These are phyloP conservation scores for Thereva unica DNA, from an alignment of 2,888 invertebrate genomes.

Conservation along the genomic window DNA sequence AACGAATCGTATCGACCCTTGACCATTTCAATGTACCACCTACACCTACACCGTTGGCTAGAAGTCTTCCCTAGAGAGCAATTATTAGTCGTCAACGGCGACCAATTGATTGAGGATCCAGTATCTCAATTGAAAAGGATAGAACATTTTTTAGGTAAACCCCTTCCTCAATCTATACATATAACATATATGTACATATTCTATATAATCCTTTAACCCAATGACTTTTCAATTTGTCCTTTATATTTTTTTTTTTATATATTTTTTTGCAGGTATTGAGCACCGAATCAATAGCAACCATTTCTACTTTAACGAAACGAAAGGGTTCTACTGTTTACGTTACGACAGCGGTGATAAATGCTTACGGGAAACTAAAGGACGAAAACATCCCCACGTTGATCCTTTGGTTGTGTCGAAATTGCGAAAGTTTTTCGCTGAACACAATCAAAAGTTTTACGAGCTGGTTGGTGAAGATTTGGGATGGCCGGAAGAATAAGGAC, in stretches of 20 bases:
- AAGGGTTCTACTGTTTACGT: constrained; percentile 92
- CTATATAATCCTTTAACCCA: constrained; percentile 9
- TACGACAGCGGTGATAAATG: constrained; percentile 84
- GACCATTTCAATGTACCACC: constrained; percentile 87
- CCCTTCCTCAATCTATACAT: constrained; percentile 47
- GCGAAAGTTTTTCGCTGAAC: constrained; percentile 84
- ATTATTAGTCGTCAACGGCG: constrained; percentile 93
- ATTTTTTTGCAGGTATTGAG: constrained; percentile 53
- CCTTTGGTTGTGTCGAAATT: constrained; percentile 78
- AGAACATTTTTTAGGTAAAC: constrained; percentile 81
- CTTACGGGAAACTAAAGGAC: constrained; percentile 79
- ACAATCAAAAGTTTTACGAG: constrained; percentile 90
- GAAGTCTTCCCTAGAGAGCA: constrained; percentile 90
- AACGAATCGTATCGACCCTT: constrained; percentile 82
- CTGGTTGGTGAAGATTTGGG: constrained; percentile 90
- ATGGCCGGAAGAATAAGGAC: constrained; percentile 83
- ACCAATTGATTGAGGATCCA: constrained; percentile 87
- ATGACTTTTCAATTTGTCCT: not conserved
- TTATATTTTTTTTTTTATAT: constrained; percentile 28
- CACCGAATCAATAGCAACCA: constrained; percentile 76
- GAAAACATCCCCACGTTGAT: constrained; percentile 83
- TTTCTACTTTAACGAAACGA: constrained; percentile 95
- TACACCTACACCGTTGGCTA: constrained; percentile 89
- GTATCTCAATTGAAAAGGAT: constrained; percentile 84
- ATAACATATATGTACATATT: constrained; percentile 7